phyloP scores from a whole-genome alignment of 1,140 invertebrate genomes.

The Zophobas morio region DNA sequence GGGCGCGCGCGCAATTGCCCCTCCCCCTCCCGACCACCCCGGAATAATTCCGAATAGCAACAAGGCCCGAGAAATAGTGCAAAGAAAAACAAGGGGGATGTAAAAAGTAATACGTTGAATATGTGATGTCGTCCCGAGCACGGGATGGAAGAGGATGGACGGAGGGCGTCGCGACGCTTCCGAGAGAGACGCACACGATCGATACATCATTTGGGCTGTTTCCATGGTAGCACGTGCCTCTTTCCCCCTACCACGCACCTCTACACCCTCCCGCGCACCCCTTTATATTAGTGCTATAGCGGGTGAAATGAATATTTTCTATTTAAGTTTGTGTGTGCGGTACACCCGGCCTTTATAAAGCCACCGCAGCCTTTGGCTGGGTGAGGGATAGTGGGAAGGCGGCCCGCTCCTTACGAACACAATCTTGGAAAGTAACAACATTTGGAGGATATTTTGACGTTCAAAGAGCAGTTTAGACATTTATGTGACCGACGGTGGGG shows the following conservation, averaged over 20 bases:
- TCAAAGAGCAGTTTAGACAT: too few species aligned
- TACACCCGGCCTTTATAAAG: background rate
- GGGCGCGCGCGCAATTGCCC: constrained; percentile 20
- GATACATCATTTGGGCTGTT: constrained; percentile 67
- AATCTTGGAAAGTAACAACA: too few species aligned
- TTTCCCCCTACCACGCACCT: constrained; percentile 59
- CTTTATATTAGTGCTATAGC: constrained; percentile 66
- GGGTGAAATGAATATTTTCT: constrained; percentile 66
- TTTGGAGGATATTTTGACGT: too few species aligned
- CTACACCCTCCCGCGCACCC: constrained; percentile 53
- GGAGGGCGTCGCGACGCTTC: constrained; percentile 37
- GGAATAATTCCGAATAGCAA: constrained; percentile 57
- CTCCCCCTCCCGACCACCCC: background rate
- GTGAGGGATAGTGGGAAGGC: too few species aligned
- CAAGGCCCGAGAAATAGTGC: constrained; percentile 59
- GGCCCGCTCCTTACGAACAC: too few species aligned
- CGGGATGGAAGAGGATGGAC: constrained; percentile 38
- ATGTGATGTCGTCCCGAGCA: constrained; percentile 63
- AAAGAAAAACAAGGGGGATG: constrained; percentile 62
- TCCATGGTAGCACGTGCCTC: constrained; percentile 66
- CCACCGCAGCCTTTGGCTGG: background rate
- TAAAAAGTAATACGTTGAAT: constrained; percentile 68
- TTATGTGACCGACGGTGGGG: too few species aligned
- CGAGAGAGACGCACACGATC: constrained; percentile 62
- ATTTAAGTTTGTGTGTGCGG: constrained; percentile 60